phyloP scores from a whole-genome alignment of 2,797 vertebrate species.

The Parotocinclus haroldoi region DNA sequence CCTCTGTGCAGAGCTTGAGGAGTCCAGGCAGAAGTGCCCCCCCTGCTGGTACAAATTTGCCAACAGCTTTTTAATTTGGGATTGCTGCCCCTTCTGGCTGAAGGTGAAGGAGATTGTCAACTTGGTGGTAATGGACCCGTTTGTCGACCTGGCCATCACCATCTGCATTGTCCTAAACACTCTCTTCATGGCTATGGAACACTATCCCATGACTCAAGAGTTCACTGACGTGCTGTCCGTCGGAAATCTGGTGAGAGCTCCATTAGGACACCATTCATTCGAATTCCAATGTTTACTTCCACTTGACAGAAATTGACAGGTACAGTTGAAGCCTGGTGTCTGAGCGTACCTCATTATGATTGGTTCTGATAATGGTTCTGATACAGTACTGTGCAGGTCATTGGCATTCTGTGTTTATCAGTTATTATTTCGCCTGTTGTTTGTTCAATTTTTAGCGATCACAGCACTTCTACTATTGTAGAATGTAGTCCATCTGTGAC shows the following conservation, averaged over 20 bases:
- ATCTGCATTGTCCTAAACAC: constrained; percentile 98
- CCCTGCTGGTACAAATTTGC: constrained; percentile 98
- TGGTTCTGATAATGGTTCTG: too few relatives aligned
- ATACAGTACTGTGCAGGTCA: too few relatives aligned
- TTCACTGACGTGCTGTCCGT: constrained; percentile 85
- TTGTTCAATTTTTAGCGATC: too few relatives aligned
- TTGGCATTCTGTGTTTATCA: too few relatives aligned
- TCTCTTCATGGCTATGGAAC: constrained; percentile 98
- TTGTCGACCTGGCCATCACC: constrained; percentile 94
- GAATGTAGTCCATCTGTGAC: too few relatives aligned
- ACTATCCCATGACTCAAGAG: constrained; percentile 90
- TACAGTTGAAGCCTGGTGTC: too few relatives aligned
- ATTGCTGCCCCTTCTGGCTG: constrained; percentile 88
- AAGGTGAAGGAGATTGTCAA: constrained; percentile 87
- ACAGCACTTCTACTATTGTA: too few relatives aligned
- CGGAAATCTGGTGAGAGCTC: constrained; percentile 83
- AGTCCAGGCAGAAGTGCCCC: constrained; percentile 95
- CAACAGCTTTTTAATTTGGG: constrained; percentile 93
- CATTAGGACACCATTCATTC: too few relatives aligned
- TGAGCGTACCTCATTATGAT: too few relatives aligned
- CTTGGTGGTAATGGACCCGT: constrained; percentile 93
- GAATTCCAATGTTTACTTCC: too few relatives aligned
- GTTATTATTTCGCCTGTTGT: too few relatives aligned
- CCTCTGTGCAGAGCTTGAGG: constrained; percentile 83
- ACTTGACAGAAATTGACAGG: too few relatives aligned